Base-by-base conservation (phyloP, 2,113 vertebrate species). In the Etheostoma cragini region DNA sequence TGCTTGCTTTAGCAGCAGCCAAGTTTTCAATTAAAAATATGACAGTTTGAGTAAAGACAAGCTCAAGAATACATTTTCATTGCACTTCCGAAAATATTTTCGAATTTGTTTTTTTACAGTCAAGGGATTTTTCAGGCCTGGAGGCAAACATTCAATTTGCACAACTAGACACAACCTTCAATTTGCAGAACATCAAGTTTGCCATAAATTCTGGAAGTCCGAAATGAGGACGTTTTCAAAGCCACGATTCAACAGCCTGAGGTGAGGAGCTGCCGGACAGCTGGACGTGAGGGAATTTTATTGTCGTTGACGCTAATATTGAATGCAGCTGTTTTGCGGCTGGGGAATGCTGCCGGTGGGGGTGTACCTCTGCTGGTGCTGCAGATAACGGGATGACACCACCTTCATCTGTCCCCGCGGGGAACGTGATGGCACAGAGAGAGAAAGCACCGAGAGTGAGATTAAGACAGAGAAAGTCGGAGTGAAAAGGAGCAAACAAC, bases 391-490 rank as follows among this genome's bases (percentile, higher is more conserved):
- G 83, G 64, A 81, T 60, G 85, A 74, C 70, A 60, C 79, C 79
- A 80, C 81, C 86, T 86, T 82, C 86, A 87, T 81, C 83, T 75
- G 85, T 86, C 81, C 89, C 88, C 85, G 58, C 72, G 49, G 88
- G 86, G 76, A 81, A 80, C 79, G 2, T 11, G 38, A 6, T 46
- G 67, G 76, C 78, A 57, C 57, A 45, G 58, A 42, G 56, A 54
- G 75, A 52, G 22, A 15, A 19, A 72, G 54, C 50, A 49, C 17
- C 15, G 50, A 16, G 42, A 76, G 68, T 0, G 38, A 86, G 77
- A 87, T 90, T 84, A 86, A 76, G 82, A 87, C 30, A 5, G 72
- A 66, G 62, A 26, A 65, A 82, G 63, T 68, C 19, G 4, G 64
- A 68, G 72, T 12, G 71, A 58, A 57, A 65, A 68, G 61, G 74